These are phyloP conservation scores for Maniola hyperantus DNA, from an alignment of 2,888 invertebrate genomes.

Conservation along the genomic window DNA sequence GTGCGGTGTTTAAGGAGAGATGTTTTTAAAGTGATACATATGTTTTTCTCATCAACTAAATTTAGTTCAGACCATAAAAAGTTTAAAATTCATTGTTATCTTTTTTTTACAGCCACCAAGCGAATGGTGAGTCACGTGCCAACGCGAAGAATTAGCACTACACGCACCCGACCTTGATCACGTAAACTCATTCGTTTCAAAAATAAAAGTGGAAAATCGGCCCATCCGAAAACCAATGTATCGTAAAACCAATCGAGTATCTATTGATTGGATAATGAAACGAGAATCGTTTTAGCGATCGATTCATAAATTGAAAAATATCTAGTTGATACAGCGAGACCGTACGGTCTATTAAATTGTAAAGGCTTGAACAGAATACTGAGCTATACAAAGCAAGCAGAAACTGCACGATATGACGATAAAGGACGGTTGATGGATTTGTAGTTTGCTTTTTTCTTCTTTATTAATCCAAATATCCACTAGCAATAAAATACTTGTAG, in stretches of 20 bases:
- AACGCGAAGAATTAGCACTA: slow-evolving; percentile 22
- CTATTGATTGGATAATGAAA: neutral
- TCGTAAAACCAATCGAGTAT: neutral
- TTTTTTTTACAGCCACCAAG: slow-evolving; percentile 15
- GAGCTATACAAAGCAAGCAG: too few relatives aligned
- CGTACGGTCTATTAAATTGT: neutral
- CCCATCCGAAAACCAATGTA: neutral
- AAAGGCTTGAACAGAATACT: neutral
- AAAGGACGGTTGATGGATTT: too few relatives aligned
- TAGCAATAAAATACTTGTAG: too few relatives aligned
- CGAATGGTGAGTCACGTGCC: slow-evolving; percentile 24
- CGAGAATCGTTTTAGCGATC: neutral
- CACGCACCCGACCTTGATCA: slow-evolving; percentile 25
- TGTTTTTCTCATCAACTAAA: neutral
- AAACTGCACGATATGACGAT: too few relatives aligned
- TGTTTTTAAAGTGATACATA: neutral
- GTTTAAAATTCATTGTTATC: slow-evolving; percentile 9
- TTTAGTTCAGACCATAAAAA: slow-evolving; percentile 2
- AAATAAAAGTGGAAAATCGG: slow-evolving; percentile 10
- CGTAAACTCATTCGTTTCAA: slow-evolving; percentile 26
- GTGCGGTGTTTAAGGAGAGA: too few relatives aligned
- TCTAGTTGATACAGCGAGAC: neutral
- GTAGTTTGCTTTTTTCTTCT: too few relatives aligned
- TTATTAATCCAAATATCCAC: too few relatives aligned
- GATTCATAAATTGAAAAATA: neutral